Evolutionary conservation across 1,140 invertebrate species (phyloP).

Genomic region (Apis laboriosa): DNA sequence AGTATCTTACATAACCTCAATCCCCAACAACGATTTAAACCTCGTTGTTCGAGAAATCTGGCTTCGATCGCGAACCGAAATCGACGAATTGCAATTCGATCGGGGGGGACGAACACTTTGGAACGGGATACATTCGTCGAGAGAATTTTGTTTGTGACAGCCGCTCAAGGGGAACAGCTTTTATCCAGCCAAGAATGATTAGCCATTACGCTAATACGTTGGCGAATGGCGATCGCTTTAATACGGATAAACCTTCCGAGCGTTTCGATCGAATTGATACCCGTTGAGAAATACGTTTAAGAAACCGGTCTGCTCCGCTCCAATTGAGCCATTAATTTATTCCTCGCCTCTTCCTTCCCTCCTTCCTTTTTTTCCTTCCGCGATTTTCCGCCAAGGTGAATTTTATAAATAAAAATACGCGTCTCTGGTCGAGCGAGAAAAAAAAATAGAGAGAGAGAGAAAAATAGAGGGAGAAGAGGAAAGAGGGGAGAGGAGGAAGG

Average conservation of each 20-base stretch:
- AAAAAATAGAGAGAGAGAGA: not conserved
- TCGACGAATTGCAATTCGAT: too few relatives aligned
- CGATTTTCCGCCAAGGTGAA: not conserved
- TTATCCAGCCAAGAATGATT: slow-evolving; percentile 18
- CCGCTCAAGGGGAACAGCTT: not conserved
- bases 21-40: too few relatives aligned
- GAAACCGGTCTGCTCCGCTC: not conserved
- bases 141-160: slow-evolving; percentile 22
- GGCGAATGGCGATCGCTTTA: slow-evolving; percentile 21
- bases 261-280: slow-evolving; percentile 33
- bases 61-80: too few relatives aligned
- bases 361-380: too few relatives aligned
- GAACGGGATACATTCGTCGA: too few relatives aligned
- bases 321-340: slow-evolving; percentile 42
- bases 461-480: not conserved
- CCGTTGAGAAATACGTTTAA: slow-evolving; percentile 42
- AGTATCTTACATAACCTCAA: too few relatives aligned
- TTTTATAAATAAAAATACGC: not conserved
- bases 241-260: not conserved
- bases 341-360: not conserved
- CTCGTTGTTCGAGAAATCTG: too few relatives aligned
- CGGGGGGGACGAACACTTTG: not conserved
- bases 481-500: too few relatives aligned
- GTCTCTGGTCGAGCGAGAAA: not conserved
- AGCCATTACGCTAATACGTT: slow-evolving; percentile 32